phyloP scores from a whole-genome alignment of 2,113 vertebrate genomes.

The Lophotis ruficrista region DNA sequence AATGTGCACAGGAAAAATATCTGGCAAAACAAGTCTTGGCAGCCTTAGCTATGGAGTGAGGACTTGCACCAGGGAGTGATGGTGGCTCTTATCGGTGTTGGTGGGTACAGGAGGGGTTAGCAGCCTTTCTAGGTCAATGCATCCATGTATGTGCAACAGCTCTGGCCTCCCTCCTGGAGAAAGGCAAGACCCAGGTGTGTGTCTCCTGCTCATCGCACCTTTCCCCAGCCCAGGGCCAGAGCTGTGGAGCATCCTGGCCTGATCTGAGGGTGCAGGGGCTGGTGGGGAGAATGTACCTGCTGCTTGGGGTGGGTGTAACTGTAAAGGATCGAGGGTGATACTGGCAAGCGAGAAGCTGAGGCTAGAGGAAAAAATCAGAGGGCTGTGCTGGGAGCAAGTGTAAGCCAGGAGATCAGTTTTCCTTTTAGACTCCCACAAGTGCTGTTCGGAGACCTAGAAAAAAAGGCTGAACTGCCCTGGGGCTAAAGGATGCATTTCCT shows the following conservation, averaged over 20 bases:
- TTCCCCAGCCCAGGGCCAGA: neutral
- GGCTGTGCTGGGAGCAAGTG: neutral
- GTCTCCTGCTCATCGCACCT: accelerated
- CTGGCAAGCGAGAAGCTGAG: neutral
- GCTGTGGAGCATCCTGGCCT: neutral
- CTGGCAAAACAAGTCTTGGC: neutral
- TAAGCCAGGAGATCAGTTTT: neutral
- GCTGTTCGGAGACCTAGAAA: neutral
- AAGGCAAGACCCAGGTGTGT: neutral
- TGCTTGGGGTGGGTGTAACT: neutral
- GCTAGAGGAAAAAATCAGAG: neutral
- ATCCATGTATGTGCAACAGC: accelerated
- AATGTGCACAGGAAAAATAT: accelerated
- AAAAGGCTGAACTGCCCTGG: neutral
- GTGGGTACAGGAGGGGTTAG: neutral
- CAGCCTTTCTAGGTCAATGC: neutral
- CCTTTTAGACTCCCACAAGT: neutral
- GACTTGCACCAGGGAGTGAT: neutral
- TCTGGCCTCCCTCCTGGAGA: neutral
- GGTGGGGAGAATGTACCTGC: accelerated
- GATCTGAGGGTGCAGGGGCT: neutral
- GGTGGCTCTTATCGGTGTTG: neutral
- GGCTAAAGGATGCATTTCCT: neutral
- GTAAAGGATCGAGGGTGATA: neutral
- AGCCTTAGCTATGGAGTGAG: neutral